Evolutionary conservation across 2,113 vertebrate genomes (phyloP).

Genomic region (Spea bombifrons): DNA sequence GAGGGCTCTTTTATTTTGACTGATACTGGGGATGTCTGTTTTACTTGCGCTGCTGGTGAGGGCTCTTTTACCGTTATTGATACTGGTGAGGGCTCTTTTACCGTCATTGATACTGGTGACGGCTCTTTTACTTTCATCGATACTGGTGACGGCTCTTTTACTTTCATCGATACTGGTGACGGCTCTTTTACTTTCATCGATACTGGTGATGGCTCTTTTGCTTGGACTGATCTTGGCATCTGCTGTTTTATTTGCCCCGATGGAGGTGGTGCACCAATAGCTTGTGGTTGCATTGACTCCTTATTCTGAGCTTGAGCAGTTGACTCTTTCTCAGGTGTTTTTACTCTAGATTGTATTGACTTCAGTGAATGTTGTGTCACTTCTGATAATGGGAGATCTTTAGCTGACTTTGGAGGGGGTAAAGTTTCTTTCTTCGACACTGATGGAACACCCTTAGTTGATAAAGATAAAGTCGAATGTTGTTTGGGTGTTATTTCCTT

Average conservation of each 20-base stretch:
- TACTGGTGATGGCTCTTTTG: neutral
- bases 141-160: neutral
- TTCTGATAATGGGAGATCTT: neutral
- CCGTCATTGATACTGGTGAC: neutral
- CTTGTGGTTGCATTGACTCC: neutral
- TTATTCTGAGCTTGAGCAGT: neutral
- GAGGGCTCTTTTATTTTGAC: neutral
- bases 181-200: neutral
- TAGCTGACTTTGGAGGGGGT: neutral
- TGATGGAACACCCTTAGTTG: neutral
- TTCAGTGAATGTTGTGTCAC: neutral
- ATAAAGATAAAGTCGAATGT: neutral
- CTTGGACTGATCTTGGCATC: neutral
- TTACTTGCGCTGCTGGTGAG: neutral
- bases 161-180: neutral
- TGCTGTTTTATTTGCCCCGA: neutral
- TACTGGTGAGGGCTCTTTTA: neutral
- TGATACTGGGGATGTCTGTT: neutral
- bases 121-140: neutral
- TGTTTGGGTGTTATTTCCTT: neutral
- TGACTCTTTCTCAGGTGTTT: neutral
- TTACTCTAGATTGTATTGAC: neutral
- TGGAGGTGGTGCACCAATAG: neutral
- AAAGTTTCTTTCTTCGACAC: neutral
- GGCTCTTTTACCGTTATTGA: neutral